phyloP scores from a whole-genome alignment of 2,888 invertebrate genomes.

The Drosophila parthenogenetica region DNA sequence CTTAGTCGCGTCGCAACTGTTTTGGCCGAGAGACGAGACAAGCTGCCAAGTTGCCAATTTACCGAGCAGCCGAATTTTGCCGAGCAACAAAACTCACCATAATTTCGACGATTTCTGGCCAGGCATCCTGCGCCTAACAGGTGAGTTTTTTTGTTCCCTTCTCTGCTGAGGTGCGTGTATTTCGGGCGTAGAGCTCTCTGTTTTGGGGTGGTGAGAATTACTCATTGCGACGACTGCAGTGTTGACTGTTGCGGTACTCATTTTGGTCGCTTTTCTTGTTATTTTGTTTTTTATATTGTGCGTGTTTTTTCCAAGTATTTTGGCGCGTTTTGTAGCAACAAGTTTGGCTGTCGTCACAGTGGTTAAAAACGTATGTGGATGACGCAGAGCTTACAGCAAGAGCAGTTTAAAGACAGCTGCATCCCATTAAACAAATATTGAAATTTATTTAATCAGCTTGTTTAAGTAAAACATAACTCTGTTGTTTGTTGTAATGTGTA shows the following conservation, averaged over 20 bases:
- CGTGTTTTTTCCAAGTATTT: conserved; percentile 35
- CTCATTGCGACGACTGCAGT: conserved; percentile 72
- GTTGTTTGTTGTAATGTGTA: no score
- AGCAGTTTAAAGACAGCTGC: no score
- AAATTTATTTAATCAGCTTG: no score
- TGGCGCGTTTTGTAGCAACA: conserved; percentile 76
- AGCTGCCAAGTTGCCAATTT: neutral
- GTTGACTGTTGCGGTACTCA: conserved; percentile 72
- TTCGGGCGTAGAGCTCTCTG: conserved; percentile 5
- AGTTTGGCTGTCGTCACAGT: conserved; percentile 51
- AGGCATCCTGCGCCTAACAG: conserved; percentile 75
- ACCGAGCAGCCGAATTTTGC: conserved; percentile 8
- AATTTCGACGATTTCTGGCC: conserved; percentile 33
- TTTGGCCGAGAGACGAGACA: conserved; percentile 42
- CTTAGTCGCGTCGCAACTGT: conserved; percentile 73
- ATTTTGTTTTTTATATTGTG: conserved; percentile 3
- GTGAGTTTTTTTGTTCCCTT: conserved; percentile 57
- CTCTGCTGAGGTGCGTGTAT: conserved; percentile 2
- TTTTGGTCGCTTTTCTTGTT: conserved; percentile 44
- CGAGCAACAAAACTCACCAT: conserved; percentile 60
- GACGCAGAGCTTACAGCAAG: no score
- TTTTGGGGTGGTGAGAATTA: conserved; percentile 59
- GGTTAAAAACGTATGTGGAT: conserved; percentile 7
- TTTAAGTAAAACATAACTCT: no score
- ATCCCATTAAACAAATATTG: neutral